Base-by-base conservation (phyloP, 2,888 invertebrate species). In the Andrena dorsata region DNA sequence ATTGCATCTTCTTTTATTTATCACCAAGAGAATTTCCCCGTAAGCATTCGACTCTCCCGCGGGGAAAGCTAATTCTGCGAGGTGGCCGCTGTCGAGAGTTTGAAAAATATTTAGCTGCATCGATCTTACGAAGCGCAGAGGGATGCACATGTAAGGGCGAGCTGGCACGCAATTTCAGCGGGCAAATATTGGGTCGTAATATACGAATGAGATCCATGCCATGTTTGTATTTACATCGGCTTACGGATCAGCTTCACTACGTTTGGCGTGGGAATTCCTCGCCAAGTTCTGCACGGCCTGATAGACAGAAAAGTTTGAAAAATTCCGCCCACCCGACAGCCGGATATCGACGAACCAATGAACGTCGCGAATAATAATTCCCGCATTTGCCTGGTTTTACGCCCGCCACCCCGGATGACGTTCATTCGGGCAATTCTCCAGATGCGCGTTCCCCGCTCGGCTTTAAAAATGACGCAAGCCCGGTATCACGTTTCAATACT, bases 401-500 rank as follows among this genome's bases (percentile, higher is more conserved):
- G 26, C 5, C 35, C 32, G n/a, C 30, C 70, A 60, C n/a, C n/a
- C 23, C 47, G 66, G n/a, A 69, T 28, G 53, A 51, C 73, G 32
- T 53, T 65, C 35, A 28, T 74, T 65, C 63, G 49, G 35, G 51
- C 58, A 69, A 73, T 63, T 69, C 69, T n/a, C 51, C 65, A 10
- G 16, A 0, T 20, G 1, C 64, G 20, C 56, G 28, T 58, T n/a
- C 47, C 32, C 4, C 10, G 13, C 23, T 1, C 30, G 1, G 2
- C 26, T 23, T 49, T 51, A 32, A 65, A 80, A 71, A 26, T 47
- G 61, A 47, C 63, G 58, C 64, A 72, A 80, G 76, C 58, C 64
- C 16, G 8, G 32, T 41, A 13, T 1, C 28, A 10, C 23, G 30
- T 66, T 74, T 79, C 71, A 68, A 79, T 75, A 63, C 79, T 71